Base-by-base conservation (phyloP, 2,113 vertebrate genomes). In the Notothenia coriiceps region DNA sequence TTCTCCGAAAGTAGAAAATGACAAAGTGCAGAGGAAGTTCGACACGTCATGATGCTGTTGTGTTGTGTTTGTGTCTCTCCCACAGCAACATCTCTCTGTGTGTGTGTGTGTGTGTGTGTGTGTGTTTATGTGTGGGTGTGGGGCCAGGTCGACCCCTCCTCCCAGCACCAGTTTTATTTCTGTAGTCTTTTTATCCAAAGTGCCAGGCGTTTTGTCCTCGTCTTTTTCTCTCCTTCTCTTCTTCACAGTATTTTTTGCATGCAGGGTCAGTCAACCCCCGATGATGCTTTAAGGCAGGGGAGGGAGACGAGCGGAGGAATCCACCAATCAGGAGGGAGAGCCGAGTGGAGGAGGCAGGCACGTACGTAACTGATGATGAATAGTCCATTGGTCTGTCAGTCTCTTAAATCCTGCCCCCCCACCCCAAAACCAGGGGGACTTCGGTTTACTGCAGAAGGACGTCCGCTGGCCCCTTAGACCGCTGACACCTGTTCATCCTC, bases 221-320 rank as follows among this genome's bases (percentile, higher is more conserved):
- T 90, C 85, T 90, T 90, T 81, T 85, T 83, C 78, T 84, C 84
- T 65, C 82, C 80, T 35, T 74, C 77, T 80, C 82, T 80, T 98
- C 96, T 99, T 98, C 97, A 98, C 98, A 98, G 97, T 98, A 97
- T 90, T 88, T 87, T 96, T 96, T 91, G 97, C 96, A 97, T 97
- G 96, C 96, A 92, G 94, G 94, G 94, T 89, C 89, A 89, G 91
- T 94, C 93, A 96, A 96, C 95, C 96, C 96, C 96, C 95, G 94
- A 94, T 96, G 96, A 96, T 97, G 97, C 96, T 97, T 98, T 99
- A 99, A 98, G 98, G 98, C 97, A 95, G 97, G 95, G 95, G 90
- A 96, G 96, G 95, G 96, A 96, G 96, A 95, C 91, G 95, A 96
- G 94, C 86, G 76, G 89, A 94, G 93, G 69, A 79, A 73, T 96